Evolutionary conservation across 1,140 invertebrate species (phyloP).

Genomic region (Aphelenchoides fujianensis): DNA sequence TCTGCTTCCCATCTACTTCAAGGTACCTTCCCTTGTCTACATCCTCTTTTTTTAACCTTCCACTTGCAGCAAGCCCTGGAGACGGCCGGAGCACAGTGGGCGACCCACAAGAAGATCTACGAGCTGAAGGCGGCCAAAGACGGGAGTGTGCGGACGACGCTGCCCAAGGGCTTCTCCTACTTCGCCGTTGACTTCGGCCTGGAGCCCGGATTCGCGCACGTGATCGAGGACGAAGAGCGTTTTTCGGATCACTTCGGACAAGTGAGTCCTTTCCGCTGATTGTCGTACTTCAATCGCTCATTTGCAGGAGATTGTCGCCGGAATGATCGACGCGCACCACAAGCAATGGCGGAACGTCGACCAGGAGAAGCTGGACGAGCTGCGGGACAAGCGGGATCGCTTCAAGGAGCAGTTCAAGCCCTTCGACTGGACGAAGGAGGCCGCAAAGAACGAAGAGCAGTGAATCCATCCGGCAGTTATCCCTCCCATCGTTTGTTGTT

Average conservation of each 20-base stretch:
- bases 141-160: constrained; percentile 47
- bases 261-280: constrained; percentile 66
- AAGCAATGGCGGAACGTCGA: constrained; percentile 77
- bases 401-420: constrained; percentile 71
- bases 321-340: constrained; percentile 84
- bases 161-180: constrained; percentile 90
- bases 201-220: constrained; percentile 84
- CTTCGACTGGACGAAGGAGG: constrained; percentile 69
- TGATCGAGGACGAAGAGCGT: constrained; percentile 84
- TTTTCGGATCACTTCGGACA: constrained; percentile 88
- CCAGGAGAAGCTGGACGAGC: constrained; percentile 72
- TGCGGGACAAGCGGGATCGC: constrained; percentile 70
- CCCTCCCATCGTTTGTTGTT: too few species aligned
- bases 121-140: constrained; percentile 67
- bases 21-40: constrained; percentile 62
- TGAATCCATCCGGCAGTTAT: too few species aligned
- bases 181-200: constrained; percentile 86
- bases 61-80: constrained; percentile 12
- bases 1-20: constrained; percentile 88
- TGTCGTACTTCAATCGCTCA: constrained; percentile 37
- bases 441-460: too few species aligned
- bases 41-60: neutral
- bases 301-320: constrained; percentile 86
- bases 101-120: constrained; percentile 89
- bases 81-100: constrained; percentile 81